Base-by-base conservation (phyloP, 2,797 vertebrate species). In the Ammospiza maritima region DNA sequence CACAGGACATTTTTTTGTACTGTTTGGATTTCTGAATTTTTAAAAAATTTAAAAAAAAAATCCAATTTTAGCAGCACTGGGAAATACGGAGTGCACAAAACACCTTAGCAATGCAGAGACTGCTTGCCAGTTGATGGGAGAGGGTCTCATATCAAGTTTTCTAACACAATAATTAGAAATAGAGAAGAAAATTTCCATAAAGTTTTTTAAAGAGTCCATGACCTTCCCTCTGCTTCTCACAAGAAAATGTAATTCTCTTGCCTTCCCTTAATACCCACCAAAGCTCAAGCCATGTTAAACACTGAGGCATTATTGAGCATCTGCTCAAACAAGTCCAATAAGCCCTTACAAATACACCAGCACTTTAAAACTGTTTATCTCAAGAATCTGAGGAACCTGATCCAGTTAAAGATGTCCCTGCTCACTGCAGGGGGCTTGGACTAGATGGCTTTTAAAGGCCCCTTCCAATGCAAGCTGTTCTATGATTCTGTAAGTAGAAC, bases 41-140 rank as follows among this genome's bases (percentile, higher is more conserved):
- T 17, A 3, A 9, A n/a, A 54, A 16, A 23, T 54, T 3, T 16
- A 34, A 56, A 36, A 9, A 57, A 12, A 11, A 9, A 10, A 17
- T 58, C 40, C 66, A 8, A 5, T 45, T 92, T 70, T 45, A 67
- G 48, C 50, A 70, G 40, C 26, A 10, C 0, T 60, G 25, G 27
- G 32, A 73, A 42, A 50, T 22, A 44, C 0, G 0, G 30, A 76
- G 32, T 34, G 80, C 2, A 1, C 8, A 9, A 51, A 64, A 74
- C 20, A 81, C 27, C 13, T 89, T 10, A 75, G n/a, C 53, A 22
- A 40, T 3, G 4, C 26, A 80, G 25, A 62, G 25, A 44, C 54
- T 78, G 45, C 47, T 73, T 45, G 47, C 36, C 27, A 69, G 38
- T 72, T 81, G 19, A 56, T 8, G 4, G 20, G 42, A 87, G 77